Evolutionary conservation across 2,797 vertebrate genomes (phyloP), one percentile per base, ranked within the genome.

Genomic region (Sebastes umbrosus): DNA sequence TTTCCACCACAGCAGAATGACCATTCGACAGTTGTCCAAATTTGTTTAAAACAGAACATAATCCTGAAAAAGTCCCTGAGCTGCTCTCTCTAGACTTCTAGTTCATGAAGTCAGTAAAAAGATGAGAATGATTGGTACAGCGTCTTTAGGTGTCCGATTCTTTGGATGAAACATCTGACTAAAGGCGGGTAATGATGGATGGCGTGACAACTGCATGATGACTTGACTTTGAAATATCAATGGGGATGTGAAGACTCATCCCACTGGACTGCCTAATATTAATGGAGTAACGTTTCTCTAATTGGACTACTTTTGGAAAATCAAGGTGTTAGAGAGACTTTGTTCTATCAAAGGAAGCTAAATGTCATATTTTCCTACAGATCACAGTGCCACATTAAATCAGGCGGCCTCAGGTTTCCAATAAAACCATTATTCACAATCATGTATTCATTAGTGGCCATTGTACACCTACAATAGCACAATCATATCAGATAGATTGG

Each of bases 121-220:
- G 27, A 27, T 27, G 27, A 27, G 1, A 27, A 27, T 27, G 27
- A 27, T 27, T 27, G 27, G 27, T 27, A 27, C 27, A 27, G 63
- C 39, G 50, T 58, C 13, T 77, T 46, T 9, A 27, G 34, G 20
- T 57, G 20, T 50, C 46, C 3, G 16, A 50, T 18, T 46, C 43
- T 46, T 18, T 16, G 43, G 20, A 60, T 60, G 18, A 60, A 65
- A 57, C 27, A 16, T 57, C 32, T 60, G 32, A 50, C 16, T 50
- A 46, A 46, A 46, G 43, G 43, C 6, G 43, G 43, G 43, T 18
- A 7, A 18, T 46, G 79, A 85, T 70, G 73, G 65, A 90, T 89
- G 73, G 72, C 54, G 68, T 77, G 73, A 83, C 75, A 83, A 81
- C 62, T 71, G 63, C 83, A 81, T 62, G 69, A 80, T 88, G 87